Conservation (phyloP, 2,113 vertebrate genomes). For the Corythaixoides concolor region DNA sequence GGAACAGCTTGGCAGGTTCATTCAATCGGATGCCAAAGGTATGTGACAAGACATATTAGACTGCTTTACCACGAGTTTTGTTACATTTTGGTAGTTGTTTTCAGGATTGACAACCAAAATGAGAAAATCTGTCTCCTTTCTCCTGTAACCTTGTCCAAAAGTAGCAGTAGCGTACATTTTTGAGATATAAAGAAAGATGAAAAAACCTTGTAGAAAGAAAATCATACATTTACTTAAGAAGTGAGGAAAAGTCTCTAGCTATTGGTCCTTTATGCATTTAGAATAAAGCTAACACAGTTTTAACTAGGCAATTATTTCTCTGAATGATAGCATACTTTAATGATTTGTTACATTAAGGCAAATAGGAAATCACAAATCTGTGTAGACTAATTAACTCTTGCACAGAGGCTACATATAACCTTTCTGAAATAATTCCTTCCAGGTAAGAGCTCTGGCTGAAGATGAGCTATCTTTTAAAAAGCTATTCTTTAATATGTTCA, state of each 20-base stretch:
- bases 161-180: background rate
- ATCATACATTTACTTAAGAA: fast-evolving
- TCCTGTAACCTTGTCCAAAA: background rate
- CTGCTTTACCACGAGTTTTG: background rate
- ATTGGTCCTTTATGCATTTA: background rate
- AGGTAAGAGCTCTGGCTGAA: background rate
- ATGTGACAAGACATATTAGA: background rate
- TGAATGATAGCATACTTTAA: background rate
- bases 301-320: background rate
- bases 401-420: background rate
- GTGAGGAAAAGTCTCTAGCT: background rate
- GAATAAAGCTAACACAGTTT: background rate
- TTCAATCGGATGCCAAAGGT: conserved; percentile 41
- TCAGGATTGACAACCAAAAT: background rate
- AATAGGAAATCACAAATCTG: background rate
- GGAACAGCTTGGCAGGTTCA: conserved; percentile 57
- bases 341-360: background rate
- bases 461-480: background rate
- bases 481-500: background rate
- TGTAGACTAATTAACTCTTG: background rate
- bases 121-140: background rate
- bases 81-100: background rate
- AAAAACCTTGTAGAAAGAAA: background rate
- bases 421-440: background rate
- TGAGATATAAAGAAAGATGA: background rate